Base-by-base conservation (phyloP, 2,888 invertebrate species). In the Lissocephala sabroskyi region DNA sequence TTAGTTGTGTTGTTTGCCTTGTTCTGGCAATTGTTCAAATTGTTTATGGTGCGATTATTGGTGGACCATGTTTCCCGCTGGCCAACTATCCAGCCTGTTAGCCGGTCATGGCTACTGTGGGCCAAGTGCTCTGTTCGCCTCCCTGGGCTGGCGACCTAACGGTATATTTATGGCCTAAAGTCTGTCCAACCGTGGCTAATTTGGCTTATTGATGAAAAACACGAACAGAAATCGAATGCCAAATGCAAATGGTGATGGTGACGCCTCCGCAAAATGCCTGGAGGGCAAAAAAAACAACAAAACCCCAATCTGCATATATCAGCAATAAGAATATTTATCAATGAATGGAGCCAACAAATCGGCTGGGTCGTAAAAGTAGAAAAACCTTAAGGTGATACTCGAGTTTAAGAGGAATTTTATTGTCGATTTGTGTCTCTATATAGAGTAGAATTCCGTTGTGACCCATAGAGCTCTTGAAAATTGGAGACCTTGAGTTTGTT, bases 1-100 rank as follows among this genome's bases (percentile, higher is more conserved):
- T 76, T 75, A 70, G 66, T 61, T 74, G 53, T 67, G 61, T 68
- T 70, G 49, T 49, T 62, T 35, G 49, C 45, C 35, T 41, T 56
- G 47, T 16, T 47, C 35, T 42, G 51, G 39, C 47, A 52, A 62
- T 43, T 43, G 36, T 43, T 43, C 14, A 23, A 35, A 36, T 43
- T 43, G 32, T 45, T 55, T 33, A 59, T 50, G 51, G 49, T 37
- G 23, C 37, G 37, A 18, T 37, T 37, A 37, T 37, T 17, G 19
- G 10, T 10, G 16, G 35, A 9, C 35, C 35, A 35, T 23, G 23
- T 23, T 23, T 7, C n/a, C n/a, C n/a, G n/a, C 23, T 23, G 23
- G 23, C 23, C 23, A 23, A 5, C 4, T 23, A 3, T 23, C 7
- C 23, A 5, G 23, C 7, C 7, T 23, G 3, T 23, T 23, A 7